phyloP scores from a whole-genome alignment of 1,140 invertebrate genomes.

The Brachystomella parvula region DNA sequence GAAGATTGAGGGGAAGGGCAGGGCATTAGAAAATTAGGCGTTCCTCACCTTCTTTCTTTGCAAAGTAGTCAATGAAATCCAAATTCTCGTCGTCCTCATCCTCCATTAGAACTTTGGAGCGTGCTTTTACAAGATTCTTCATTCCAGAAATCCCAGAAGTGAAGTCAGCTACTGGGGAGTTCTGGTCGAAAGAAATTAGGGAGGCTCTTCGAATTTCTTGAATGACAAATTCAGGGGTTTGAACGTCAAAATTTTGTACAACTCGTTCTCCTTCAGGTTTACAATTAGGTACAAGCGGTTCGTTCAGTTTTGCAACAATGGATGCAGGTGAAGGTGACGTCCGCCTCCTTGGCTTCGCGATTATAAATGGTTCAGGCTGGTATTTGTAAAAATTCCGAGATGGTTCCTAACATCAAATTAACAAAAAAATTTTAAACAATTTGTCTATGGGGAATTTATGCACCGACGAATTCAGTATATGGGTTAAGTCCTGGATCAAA shows the following conservation, averaged over 20 bases:
- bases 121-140: neutral
- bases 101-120: neutral
- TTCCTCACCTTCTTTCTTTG: conserved; percentile 16
- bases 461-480: no score
- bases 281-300: neutral
- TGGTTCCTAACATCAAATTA: no score
- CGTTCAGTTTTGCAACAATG: neutral
- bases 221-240: neutral
- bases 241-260: neutral
- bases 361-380: no score
- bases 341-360: no score
- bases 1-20: neutral
- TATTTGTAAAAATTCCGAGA: no score
- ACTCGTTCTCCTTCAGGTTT: no score
- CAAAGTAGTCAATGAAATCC: conserved; percentile 25
- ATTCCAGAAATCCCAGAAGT: neutral
- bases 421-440: no score
- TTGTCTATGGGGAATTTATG: no score
- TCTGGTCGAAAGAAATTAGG: neutral
- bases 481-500: no score
- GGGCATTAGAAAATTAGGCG: neutral
- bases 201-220: neutral
- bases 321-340: neutral
- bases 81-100: neutral
- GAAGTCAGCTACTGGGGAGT: neutral